phyloP scores from a whole-genome alignment of 2,797 vertebrate genomes.

The Gymnothorax javanicus region DNA sequence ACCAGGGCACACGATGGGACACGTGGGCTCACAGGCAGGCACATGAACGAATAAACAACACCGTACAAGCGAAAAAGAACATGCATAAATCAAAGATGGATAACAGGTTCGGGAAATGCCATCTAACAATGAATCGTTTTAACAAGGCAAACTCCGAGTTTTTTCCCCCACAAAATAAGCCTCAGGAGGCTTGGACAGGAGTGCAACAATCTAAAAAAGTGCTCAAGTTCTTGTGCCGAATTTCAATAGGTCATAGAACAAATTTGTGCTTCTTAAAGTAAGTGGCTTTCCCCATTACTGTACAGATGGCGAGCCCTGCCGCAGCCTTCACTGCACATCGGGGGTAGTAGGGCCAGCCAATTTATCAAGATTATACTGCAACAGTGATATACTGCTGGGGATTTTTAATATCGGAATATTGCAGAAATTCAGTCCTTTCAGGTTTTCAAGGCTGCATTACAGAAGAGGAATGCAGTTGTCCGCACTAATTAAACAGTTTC shows the following conservation, averaged over 20 bases:
- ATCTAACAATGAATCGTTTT: background rate
- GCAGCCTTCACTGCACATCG: background rate
- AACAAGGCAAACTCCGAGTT: background rate
- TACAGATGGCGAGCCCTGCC: background rate
- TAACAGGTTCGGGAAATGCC: background rate
- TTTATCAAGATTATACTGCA: no score
- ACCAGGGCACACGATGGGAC: slow-evolving; percentile 45
- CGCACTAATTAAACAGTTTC: no score
- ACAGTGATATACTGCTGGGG: no score
- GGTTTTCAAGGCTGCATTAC: no score
- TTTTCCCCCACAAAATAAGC: background rate
- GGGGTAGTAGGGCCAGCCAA: background rate
- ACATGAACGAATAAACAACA: slow-evolving; percentile 31
- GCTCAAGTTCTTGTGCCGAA: background rate
- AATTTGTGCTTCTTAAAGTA: background rate
- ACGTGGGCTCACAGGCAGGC: slow-evolving; percentile 36
- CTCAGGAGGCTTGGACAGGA: background rate
- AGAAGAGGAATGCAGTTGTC: no score
- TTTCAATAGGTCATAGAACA: background rate
- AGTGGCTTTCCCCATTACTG: background rate
- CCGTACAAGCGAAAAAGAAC: background rate
- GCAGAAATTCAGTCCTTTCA: no score
- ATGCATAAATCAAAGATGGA: background rate
- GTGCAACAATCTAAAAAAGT: background rate
- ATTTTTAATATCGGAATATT: no score